A percentile compares a stretch with the other conserved stretches of the same genome.
These are phyloP conservation scores for Tetragonula clypearis DNA, from an alignment of 1,140 invertebrate species.

Conservation along the genomic window DNA sequence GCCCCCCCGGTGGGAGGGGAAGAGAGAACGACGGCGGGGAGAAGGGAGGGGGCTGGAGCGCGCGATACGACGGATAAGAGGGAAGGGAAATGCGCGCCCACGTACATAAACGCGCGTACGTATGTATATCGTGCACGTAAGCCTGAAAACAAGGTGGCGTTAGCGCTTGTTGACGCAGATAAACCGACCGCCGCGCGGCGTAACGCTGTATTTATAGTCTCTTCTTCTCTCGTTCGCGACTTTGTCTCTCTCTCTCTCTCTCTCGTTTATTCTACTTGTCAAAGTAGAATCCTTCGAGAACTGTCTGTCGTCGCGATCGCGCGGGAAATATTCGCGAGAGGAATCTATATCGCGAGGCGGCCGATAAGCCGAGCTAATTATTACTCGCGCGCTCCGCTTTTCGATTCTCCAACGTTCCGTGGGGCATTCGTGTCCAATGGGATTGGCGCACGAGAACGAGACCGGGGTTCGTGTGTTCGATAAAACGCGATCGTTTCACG, in stretches of 20 bases:
- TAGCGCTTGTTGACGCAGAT: constrained; percentile 65
- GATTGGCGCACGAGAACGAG: not conserved
- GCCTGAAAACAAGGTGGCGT: constrained; percentile 60
- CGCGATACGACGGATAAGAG: constrained; percentile 29
- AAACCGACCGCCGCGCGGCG: constrained; percentile 49
- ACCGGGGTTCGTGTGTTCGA: not conserved
- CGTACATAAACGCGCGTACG: constrained; percentile 54
- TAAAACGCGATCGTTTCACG: not conserved
- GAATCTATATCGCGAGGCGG: not conserved
- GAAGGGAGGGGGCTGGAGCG: not conserved
- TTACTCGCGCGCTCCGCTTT: not conserved
- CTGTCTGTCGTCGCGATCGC: not conserved
- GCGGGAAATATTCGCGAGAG: not conserved
- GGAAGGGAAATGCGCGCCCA: constrained; percentile 49
- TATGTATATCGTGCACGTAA: constrained; percentile 56
- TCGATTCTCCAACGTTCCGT: not conserved
- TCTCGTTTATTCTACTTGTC: not conserved
- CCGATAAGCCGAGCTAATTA: constrained; percentile 9
- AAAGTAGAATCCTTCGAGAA: constrained; percentile 38
- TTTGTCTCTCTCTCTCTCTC: not conserved
- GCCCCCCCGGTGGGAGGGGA: not conserved
- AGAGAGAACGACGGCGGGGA: not conserved
- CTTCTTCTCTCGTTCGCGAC: not conserved
- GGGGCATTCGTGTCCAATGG: not conserved
- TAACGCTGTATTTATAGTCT: constrained; percentile 63